A percentile compares a stretch with the other conserved stretches of the same genome.
These are phyloP conservation scores for Gnatocerus cornutus DNA, from an alignment of 2,888 invertebrate genomes.

Conservation along the genomic window DNA sequence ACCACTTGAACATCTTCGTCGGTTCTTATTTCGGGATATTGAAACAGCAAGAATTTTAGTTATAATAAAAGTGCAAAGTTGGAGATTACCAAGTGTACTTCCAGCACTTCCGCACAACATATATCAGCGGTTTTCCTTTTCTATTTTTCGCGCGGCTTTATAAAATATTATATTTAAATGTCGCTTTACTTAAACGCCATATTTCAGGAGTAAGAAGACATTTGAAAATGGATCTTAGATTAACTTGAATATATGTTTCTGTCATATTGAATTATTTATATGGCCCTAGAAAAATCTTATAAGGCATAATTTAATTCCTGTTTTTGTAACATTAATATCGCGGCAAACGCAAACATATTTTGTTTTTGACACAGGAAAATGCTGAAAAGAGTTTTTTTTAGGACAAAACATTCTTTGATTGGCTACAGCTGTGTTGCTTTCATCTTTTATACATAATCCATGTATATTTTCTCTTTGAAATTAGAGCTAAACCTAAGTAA, in stretches of 20 bases:
- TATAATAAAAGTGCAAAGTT: constrained; percentile 44
- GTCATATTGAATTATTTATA: constrained; percentile 46
- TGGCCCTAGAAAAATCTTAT: constrained; percentile 25
- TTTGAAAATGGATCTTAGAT: constrained; percentile 50
- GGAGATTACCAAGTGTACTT: constrained; percentile 48
- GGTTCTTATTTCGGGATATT: constrained; percentile 10
- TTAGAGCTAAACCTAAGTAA: constrained; percentile 24
- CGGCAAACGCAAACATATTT: constrained; percentile 17
- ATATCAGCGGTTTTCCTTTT: constrained; percentile 45
- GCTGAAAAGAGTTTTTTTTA: constrained; percentile 24
- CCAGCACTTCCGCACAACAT: constrained; percentile 46
- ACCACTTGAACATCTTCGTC: constrained; percentile 5
- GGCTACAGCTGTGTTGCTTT: constrained; percentile 22
- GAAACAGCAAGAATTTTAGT: constrained; percentile 35
- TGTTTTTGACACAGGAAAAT: constrained; percentile 22
- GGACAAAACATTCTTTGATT: constrained; percentile 34
- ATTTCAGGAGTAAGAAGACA: constrained; percentile 49
- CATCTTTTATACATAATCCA: constrained; percentile 26
- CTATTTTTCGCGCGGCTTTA: constrained; percentile 48
- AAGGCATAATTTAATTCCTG: constrained; percentile 32
- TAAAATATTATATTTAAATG: constrained; percentile 51
- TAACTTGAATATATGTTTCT: constrained; percentile 50
- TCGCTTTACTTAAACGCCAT: constrained; percentile 50
- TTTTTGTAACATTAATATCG: constrained; percentile 6
- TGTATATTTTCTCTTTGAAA: constrained; percentile 21